Base-by-base conservation (phyloP, 2,888 invertebrate species). In the Cephus runcator region DNA sequence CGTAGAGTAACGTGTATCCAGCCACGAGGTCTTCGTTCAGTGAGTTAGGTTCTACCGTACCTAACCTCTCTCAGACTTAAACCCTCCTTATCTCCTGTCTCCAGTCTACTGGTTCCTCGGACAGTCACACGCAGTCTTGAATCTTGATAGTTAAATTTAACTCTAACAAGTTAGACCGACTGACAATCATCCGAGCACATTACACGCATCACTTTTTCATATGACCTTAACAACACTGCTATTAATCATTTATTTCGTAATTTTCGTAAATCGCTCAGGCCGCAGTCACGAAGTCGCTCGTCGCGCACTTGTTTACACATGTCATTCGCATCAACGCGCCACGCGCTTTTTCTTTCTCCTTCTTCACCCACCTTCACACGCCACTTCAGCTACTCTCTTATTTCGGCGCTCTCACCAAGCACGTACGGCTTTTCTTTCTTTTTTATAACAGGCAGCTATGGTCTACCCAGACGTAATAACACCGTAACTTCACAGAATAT, bases 341-440 rank as follows among this genome's bases (percentile, higher is more conserved):
- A 74, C 76, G 78, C 80, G 78, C 76, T 74, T 76, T 78, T 71
- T 74, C 73, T 12, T 12, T 35, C 79, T 80, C 79, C 79, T 81
- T 73, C 79, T 74, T 77, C 77, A 81, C 81, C 77, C 35, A 35
- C 78, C 74, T 30, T 69, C 34, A 31, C 31, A 33, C 71, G 9
- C 23, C 23, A 56, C 56, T 23, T 56, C 15, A 23, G 23, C 23
- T 56, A 56, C 56, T 56, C 56, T 56, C 56, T 56, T 56, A 23
- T 56, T 56, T 56, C 56, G 23, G 23, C 56, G 23, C 56, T 56
- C 56, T 23, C 23, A 56, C 56, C 56, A 56, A 56, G 23, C 56
- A 56, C 56, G 23, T 56, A 23, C 56, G 23, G 23, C 23, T 23
- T 6, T 56, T 56, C 40, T 23, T 36, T 36, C 3, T 3, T 35